Base-by-base conservation (phyloP, 2,888 invertebrate genomes). In the Acrobasis consociella region DNA sequence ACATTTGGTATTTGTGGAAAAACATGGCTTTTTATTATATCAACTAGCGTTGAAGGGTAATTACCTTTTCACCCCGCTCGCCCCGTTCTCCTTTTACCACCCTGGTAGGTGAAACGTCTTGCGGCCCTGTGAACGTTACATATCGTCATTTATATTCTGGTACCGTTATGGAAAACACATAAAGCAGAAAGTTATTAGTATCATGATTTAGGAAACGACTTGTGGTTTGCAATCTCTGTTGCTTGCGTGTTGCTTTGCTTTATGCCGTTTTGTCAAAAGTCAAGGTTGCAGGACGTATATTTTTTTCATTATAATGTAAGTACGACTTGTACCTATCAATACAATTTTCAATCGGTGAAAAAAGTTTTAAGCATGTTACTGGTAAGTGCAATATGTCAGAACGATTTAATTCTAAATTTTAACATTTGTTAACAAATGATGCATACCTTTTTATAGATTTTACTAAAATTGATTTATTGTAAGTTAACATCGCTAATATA, bases 21-120 rank as follows among this genome's bases (percentile, higher is more conserved):
- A 55, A 55, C 39, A 15, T 55, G 15, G 38, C 39, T 55, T 60
- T 39, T 61, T 61, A 62, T 64, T 62, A 65, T 59, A 55, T 56
- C 58, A 53, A 58, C 60, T 46, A 15, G n/a, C 46, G 60, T 60
- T 52, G 38, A 49, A 55, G 52, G 68, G 71, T 81, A 80, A 80
- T 85, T 88, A 92, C 91, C 90, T 92, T 92, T 70, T 89, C 91
- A 60, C 91, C 91, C 65, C 75, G 70, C 38, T 82, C 85, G 13
- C 87, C 86, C 13, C 64, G 71, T 15, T 89, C 89, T 50, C 87
- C 88, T 73, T 84, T 89, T 52, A 71, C 73, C 46, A 75, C 81
- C 69, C 81, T 86, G 62, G 67, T 56, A 64, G 67, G 73, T 59
- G 61, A 52, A 31, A 61, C 15, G 64, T 86, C 78, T 63, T 83